These are phyloP conservation scores for Paracentrotus lividus DNA, from an alignment of 53 echinoderm and acorn worm genomes.

Conservation along the genomic window DNA sequence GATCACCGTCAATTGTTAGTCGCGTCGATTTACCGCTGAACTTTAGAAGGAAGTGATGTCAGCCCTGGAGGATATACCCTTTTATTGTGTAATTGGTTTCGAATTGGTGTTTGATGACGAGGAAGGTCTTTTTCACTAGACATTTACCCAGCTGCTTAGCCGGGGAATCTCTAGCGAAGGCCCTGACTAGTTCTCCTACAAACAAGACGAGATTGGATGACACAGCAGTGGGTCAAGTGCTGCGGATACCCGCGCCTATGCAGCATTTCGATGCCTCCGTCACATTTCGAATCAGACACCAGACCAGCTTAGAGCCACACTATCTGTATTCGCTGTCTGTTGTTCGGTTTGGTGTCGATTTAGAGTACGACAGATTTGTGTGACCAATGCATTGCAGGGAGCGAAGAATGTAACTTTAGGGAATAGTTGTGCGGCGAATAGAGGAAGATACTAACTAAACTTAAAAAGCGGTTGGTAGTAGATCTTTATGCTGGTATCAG, in stretches of 20 bases:
- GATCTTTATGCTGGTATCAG: not conserved
- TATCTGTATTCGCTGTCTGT: no score
- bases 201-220: not conserved
- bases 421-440: not conserved
- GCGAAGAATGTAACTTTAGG: not conserved
- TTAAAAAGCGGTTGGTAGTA: not conserved
- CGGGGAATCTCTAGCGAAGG: not conserved
- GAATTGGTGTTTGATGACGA: constrained; percentile 31
- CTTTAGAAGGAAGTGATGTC: not conserved
- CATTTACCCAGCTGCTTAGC: constrained; percentile 22
- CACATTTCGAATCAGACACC: no score
- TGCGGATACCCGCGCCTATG: not conserved
- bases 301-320: no score
- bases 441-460: not conserved
- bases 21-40: not conserved
- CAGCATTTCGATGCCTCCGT: no score
- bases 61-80: not conserved
- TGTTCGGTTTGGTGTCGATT: no score
- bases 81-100: constrained; percentile 27
- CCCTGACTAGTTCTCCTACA: not conserved
- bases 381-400: no score
- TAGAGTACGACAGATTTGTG: no score
- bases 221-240: not conserved
- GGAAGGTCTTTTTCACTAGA: constrained; percentile 18
- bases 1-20: constrained; percentile 32